Percentiles rank a stretch among this genome's conserved stretches.
These are phyloP conservation scores for Podarcis muralis DNA, from an alignment of 2,113 vertebrate genomes.

Conservation along the genomic window DNA sequence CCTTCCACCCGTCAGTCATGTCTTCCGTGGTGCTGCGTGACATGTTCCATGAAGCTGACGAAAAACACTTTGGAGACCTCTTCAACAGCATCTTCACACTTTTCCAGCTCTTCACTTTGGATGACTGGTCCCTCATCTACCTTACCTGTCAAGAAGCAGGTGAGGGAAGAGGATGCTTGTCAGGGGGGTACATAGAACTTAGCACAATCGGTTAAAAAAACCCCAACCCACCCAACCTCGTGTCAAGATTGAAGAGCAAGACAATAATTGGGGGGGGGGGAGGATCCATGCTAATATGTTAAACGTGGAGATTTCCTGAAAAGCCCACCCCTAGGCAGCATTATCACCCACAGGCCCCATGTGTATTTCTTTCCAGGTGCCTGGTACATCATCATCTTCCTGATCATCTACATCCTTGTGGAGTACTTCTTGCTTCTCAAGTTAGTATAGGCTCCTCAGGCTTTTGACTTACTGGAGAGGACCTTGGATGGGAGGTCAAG, in stretches of 20 bases:
- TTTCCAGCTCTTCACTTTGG: slow-evolving; percentile 71
- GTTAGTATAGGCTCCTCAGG: slow-evolving; percentile 48
- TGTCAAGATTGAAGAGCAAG: too few relatives aligned
- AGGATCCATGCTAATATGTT: too few relatives aligned
- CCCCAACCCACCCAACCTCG: too few relatives aligned
- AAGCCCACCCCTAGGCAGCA: not conserved
- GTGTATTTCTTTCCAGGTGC: slow-evolving; percentile 30
- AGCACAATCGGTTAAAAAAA: too few relatives aligned
- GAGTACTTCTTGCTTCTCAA: slow-evolving; percentile 75
- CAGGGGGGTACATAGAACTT: not conserved
- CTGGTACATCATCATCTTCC: slow-evolving; percentile 71
- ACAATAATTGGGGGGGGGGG: too few relatives aligned
- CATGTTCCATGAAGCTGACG: slow-evolving; percentile 57
- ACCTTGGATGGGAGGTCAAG: too few relatives aligned
- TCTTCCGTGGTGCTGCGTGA: slow-evolving; percentile 68
- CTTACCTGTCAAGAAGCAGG: slow-evolving; percentile 54
- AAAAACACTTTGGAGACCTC: slow-evolving; percentile 63
- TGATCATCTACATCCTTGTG: slow-evolving; percentile 71
- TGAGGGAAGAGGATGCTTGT: not conserved
- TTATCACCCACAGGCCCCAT: too few relatives aligned
- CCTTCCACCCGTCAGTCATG: slow-evolving; percentile 52
- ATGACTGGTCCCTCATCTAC: slow-evolving; percentile 73
- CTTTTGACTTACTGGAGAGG: too few relatives aligned
- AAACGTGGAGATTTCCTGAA: too few relatives aligned
- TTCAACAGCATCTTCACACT: slow-evolving; percentile 67